Conservation (phyloP, 2,888 invertebrate species). For the Lasioglossum villosulum region DNA sequence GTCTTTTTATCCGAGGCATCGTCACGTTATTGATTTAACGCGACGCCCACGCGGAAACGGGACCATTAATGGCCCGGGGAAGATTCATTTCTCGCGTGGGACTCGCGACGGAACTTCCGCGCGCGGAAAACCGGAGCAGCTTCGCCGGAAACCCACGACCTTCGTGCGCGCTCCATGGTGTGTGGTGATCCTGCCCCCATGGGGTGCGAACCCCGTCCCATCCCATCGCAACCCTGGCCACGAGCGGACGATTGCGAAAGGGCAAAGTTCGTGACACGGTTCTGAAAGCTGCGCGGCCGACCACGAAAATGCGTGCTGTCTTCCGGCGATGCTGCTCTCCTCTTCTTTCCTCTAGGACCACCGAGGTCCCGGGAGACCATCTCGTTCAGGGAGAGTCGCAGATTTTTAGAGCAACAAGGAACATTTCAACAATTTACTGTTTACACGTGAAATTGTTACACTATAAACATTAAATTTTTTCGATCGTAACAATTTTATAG, state of each 20-base stretch:
- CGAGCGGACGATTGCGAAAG: constrained; percentile 61
- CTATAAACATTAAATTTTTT: too few species aligned
- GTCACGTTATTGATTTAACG: constrained; percentile 3
- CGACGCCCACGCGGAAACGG: background rate
- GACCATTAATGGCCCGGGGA: background rate
- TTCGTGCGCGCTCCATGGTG: constrained; percentile 39
- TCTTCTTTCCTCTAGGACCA: background rate
- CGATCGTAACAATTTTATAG: too few species aligned
- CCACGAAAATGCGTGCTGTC: constrained; percentile 34
- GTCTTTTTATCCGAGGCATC: constrained; percentile 4
- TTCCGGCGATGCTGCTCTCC: background rate
- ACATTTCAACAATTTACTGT: too few species aligned
- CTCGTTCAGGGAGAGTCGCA: background rate
- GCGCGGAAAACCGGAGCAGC: background rate
- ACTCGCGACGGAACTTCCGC: constrained; percentile 4
- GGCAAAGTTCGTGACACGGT: constrained; percentile 74
- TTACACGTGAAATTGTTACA: too few species aligned
- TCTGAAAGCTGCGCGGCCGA: constrained; percentile 34
- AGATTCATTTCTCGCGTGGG: constrained; percentile 10
- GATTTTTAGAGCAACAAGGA: background rate
- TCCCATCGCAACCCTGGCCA: background rate
- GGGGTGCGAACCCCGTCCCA: background rate
- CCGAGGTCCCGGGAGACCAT: background rate
- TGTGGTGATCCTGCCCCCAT: constrained; percentile 42
- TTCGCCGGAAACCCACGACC: background rate